Evolutionary conservation across 2,113 vertebrate genomes (phyloP), one percentile per base, ranked within the genome.

Genomic region (Gobio gobio): DNA sequence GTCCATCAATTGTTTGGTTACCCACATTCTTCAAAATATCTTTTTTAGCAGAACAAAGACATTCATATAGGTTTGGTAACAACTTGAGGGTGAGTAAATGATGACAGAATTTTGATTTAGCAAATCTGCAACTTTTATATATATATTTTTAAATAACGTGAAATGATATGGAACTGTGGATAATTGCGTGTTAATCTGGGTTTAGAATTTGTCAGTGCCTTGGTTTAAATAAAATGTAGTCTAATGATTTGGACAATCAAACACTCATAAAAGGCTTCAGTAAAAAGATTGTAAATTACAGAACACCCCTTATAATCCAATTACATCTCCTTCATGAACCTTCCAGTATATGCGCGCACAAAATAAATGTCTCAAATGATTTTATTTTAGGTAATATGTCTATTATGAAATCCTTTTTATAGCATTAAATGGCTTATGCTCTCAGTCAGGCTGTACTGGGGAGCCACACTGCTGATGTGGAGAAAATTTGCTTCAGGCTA

Each of bases 401-500:
- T 80, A 49, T 82, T 77, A 75, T 64, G 72, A 54, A 51, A 85
- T 61, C 59, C 59, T 83, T 76, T 54, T 80, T 76, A 51, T 68
- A 61, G 16, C 47, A 70, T 87, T 51, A 47, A 45, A 82, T 68
- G 29, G 36, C 49, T 77, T 56, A 64, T 80, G 56, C 40, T 80
- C 78, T 63, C 72, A 74, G 58, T 80, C 78, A 80, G 78, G 59
- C 78, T 80, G 36, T 80, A 68, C 61, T 68, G 45, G 79, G 33
- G 61, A 81, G 61, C 79, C 61, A 68, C 79, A 51, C 45, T 51
- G 79, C 81, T 72, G 81, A 83, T 88, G 47, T 83, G 59, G 47
- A 84, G 83, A 45, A 84, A 81, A 84, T 84, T 59, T 54, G 83
- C 72, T 87, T 78, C 36, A 68, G 47, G 78, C 54, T 49, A 79